Evolutionary conservation across 2,888 invertebrate genomes (phyloP).

Genomic region (Eupithecia insigniata): DNA sequence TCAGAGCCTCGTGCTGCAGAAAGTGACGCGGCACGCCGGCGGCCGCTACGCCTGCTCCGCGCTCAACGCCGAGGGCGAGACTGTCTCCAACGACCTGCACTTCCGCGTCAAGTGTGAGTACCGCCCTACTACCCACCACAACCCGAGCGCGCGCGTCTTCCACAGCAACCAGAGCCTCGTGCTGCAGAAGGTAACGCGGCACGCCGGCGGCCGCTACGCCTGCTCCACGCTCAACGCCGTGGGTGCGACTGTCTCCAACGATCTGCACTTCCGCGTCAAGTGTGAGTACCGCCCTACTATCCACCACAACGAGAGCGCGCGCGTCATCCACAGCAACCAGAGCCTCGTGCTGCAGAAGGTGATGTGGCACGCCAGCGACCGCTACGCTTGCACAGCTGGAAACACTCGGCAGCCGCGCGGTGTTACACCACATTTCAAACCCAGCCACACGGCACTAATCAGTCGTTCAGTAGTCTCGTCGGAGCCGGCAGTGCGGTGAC

Average conservation of each 20-base stretch:
- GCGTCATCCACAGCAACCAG: slow-evolving; percentile 96
- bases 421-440: too few relatives aligned
- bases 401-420: too few relatives aligned
- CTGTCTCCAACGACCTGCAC: slow-evolving; percentile 92
- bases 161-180: slow-evolving; percentile 87
- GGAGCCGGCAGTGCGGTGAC: too few relatives aligned
- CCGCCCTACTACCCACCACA: slow-evolving; percentile 87
- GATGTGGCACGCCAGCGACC: slow-evolving; percentile 92
- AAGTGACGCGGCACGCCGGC: slow-evolving; percentile 92
- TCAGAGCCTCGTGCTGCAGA: slow-evolving; percentile 95
- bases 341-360: slow-evolving; percentile 96
- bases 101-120: slow-evolving; percentile 95
- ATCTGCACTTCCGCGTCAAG: slow-evolving; percentile 92
- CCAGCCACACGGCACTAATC: too few relatives aligned
- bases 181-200: slow-evolving; percentile 93
- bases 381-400: slow-evolving; percentile 95
- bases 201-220: slow-evolving; percentile 93
- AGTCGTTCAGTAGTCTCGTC: too few relatives aligned
- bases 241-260: slow-evolving; percentile 94
- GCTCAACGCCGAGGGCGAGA: slow-evolving; percentile 94
- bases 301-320: slow-evolving; percentile 94
- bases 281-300: slow-evolving; percentile 87
- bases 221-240: slow-evolving; percentile 95
- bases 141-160: slow-evolving; percentile 89
- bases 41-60: slow-evolving; percentile 95